Base-by-base conservation (phyloP, 2,113 vertebrate genomes). In the Zingel zingel region DNA sequence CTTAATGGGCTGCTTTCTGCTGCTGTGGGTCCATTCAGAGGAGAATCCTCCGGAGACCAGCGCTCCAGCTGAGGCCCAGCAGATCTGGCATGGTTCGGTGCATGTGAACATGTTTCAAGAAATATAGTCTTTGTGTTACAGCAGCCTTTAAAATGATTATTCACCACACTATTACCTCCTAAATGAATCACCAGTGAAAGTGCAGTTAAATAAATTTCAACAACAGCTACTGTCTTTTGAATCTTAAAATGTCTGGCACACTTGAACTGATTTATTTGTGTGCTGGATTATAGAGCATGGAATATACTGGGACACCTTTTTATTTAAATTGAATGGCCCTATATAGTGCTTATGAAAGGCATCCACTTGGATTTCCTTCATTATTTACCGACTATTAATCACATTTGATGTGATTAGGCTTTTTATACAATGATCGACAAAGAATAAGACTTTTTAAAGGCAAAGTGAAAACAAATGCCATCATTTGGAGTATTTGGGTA, bases 1-100 rank as follows among this genome's bases (percentile, higher is more conserved):
- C 68, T 84, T 91, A 90, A 95, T 93, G 66, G 39, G 57, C 69
- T 92, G 88, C 83, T 94, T 88, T 90, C 72, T 80, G 74, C 73
- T 58, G 50, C 36, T 11, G 63, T 50, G 58, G 50, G 58, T 72
- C 45, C 66, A 59, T 50, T 68, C 61, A 85, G 66, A 74, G 76
- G 54, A 39, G 50, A n/a, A 71, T n/a, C 56, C 93, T 86, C 88
- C 47, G 45, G 92, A 87, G 92, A 89, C 69, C 68, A 0, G 19
- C 19, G 18, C 77, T 88, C 43, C 90, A 94, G 88, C 91, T 91
- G 89, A 76, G 88, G 53, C 88, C 76, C 69, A 5, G 53, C 70
- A 27, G 72, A 18, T 19, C 74, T 39, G 16, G 56, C 87, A 71
- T 15, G 14, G 45, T n/a, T 13, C 13, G 0, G 1, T 5, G 56